phyloP scores from a whole-genome alignment of 2,888 invertebrate species.

The Cheilosia soror region DNA sequence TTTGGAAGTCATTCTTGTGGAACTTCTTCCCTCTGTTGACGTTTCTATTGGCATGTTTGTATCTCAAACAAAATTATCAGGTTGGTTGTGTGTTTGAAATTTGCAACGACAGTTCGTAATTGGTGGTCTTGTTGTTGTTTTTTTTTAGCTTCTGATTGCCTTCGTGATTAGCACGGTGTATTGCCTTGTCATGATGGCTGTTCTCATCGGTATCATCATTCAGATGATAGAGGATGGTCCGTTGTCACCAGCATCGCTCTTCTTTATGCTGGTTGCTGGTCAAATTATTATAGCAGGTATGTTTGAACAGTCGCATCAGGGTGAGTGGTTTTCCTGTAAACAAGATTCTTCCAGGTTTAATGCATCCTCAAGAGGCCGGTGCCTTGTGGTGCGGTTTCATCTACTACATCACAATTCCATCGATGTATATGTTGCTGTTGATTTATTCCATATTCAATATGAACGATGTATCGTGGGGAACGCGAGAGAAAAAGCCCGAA shows the following conservation, averaged over 20 bases:
- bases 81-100: conserved; percentile 80
- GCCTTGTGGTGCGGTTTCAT: conserved; percentile 91
- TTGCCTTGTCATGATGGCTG: conserved; percentile 94
- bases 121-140: neutral
- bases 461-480: conserved; percentile 97
- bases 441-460: conserved; percentile 96
- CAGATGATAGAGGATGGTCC: conserved; percentile 92
- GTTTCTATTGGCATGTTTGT: conserved; percentile 88
- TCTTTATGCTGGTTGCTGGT: conserved; percentile 89
- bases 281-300: conserved; percentile 88
- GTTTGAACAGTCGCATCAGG: neutral
- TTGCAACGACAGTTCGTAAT: neutral
- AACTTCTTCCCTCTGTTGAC: conserved; percentile 88
- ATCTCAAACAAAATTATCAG: conserved; percentile 87
- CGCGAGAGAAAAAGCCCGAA: conserved; percentile 88
- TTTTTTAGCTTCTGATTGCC: conserved; percentile 87
- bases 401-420: conserved; percentile 96
- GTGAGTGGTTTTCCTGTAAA: neutral
- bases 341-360: conserved; percentile 83
- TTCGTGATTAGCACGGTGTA: conserved; percentile 91
- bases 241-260: conserved; percentile 92
- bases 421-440: conserved; percentile 96
- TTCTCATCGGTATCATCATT: conserved; percentile 91
- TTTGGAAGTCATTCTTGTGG: conserved; percentile 88
- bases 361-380: conserved; percentile 92